phyloP scores from a whole-genome alignment of 2,113 vertebrate species.

The Scophthalmus maximus region DNA sequence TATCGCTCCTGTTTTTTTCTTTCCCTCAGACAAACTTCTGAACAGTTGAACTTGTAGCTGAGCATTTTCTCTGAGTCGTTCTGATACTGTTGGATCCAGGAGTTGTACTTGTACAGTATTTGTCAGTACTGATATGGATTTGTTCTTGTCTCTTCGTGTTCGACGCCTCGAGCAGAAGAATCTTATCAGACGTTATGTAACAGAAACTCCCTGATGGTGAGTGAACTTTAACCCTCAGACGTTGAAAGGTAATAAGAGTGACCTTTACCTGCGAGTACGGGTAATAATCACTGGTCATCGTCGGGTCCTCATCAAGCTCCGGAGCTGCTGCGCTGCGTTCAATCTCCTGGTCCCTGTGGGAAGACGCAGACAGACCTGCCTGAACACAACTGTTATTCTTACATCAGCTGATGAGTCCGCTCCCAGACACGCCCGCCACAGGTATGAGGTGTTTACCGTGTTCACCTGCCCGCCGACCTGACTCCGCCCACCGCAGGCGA shows the following conservation, averaged over 20 bases:
- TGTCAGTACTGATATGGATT: not conserved
- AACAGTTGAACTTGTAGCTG: too few relatives aligned
- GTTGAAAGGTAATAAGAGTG: not conserved
- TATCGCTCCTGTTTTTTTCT: too few relatives aligned
- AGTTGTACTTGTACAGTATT: not conserved
- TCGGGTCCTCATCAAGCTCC: slow-evolving; percentile 1
- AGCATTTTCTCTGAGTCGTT: too few relatives aligned
- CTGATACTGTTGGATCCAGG: not conserved
- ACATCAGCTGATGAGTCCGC: slow-evolving; percentile 63
- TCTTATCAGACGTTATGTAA: not conserved
- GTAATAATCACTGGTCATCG: slow-evolving; percentile 61
- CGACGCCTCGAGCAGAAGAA: not conserved
- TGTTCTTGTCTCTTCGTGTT: not conserved
- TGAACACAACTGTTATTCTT: slow-evolving; percentile 56
- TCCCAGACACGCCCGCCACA: slow-evolving; percentile 78
- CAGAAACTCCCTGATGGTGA: not conserved
- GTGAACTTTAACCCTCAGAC: slow-evolving; percentile 12
- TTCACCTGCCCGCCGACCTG: not conserved
- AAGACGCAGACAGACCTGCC: slow-evolving; percentile 60
- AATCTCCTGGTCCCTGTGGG: too few relatives aligned
- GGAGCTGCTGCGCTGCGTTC: not conserved
- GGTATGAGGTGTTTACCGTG: slow-evolving; percentile 75
- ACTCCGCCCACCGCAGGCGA: not conserved
- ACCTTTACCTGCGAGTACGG: slow-evolving; percentile 67
- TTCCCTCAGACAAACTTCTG: too few relatives aligned